Evolutionary conservation across 2,888 invertebrate species (phyloP), one percentile per base, ranked within the genome.

Genomic region (Stratiomys singularior): DNA sequence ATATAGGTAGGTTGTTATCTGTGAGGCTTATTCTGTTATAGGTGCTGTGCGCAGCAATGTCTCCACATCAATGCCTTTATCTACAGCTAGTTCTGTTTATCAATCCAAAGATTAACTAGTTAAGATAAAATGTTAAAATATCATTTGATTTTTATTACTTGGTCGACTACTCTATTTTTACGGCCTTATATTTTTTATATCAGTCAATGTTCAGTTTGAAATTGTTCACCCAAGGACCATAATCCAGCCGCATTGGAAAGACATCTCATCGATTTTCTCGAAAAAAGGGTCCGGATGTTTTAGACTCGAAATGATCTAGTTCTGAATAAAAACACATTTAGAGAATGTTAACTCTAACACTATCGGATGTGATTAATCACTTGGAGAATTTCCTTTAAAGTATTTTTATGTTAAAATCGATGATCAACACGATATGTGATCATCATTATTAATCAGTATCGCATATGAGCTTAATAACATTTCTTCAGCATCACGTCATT

Each of bases 401-500:
- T 28, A 18, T 30, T 69, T 69, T 69, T 66, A 21, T 66, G 52
- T 5, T 52, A 52, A 52, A 52, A 60, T 44, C 44, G 44, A 13
- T 46, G 69, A 25, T 71, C 27, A 27, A 52, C 15, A 1, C n/a
- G 15, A 21, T 60, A 60, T 58, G 44, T 37, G 74, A 74, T 58
- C 74, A 58, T 37, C 74, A 74, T 74, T 60, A 74, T 30, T 74
- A 74, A 74, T 74, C 60, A 74, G 60, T 37, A 37, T 18, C 23
- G 1, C 46, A 69, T n/a, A 69, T 60, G 58, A 74, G 56, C 74
- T 74, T 44, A 23, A 60, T 58, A 74, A 74, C n/a, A 74, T 74
- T 58, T 74, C 58, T 74, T 74, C 46, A 60, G 60, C 15, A 60
- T 74, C 58, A 30, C 74, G 74, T 74, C 74, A 74, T 60, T 37